Evolutionary conservation across 2,113 vertebrate species (phyloP).

Genomic region (Cranoglanis bouderius): DNA sequence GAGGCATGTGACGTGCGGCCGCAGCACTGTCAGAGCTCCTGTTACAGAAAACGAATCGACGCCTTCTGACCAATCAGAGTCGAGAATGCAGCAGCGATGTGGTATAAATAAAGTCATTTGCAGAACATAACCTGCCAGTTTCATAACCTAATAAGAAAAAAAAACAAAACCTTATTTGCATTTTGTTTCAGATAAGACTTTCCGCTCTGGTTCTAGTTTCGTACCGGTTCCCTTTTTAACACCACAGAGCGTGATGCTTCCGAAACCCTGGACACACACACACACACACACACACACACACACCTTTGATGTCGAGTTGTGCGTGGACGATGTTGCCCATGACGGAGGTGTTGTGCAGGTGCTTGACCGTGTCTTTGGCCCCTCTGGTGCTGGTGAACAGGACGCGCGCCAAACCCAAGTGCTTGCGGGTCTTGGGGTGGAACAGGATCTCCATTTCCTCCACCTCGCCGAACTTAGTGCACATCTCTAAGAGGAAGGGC

Average conservation of each 20-base stretch:
- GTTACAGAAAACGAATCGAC: neutral
- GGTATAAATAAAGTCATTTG: neutral
- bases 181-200: neutral
- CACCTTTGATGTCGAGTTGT: conserved; percentile 90
- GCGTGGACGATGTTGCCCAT: conserved; percentile 94
- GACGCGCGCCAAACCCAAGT: conserved; percentile 88
- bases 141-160: neutral
- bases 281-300: neutral
- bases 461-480: conserved; percentile 89
- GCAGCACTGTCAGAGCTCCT: neutral
- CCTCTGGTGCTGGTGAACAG: conserved; percentile 88
- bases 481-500: conserved; percentile 91
- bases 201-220: neutral
- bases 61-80: neutral
- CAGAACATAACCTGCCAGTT: neutral
- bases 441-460: conserved; percentile 93
- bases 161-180: neutral
- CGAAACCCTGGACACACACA: neutral
- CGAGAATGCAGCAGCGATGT: neutral
- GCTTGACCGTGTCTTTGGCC: conserved; percentile 88
- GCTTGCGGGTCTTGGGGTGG: conserved; percentile 88
- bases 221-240: neutral
- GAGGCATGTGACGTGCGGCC: neutral
- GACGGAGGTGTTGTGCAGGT: conserved; percentile 90
- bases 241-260: neutral